Base-by-base conservation (phyloP, 2,888 invertebrate species). In the Abrostola tripartita region DNA sequence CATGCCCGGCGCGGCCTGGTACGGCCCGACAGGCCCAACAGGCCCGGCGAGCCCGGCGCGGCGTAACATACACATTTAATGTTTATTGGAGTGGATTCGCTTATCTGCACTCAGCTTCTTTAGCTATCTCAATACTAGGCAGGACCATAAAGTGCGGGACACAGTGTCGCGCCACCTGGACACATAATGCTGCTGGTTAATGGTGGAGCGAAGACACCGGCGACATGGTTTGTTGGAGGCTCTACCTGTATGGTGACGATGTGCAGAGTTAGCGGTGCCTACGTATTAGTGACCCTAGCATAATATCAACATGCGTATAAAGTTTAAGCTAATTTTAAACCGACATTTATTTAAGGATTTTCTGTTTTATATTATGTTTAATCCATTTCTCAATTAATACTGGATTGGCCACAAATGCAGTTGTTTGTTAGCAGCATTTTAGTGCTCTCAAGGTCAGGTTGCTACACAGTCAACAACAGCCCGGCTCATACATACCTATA, bases 31-130 rank as follows among this genome's bases (percentile, higher is more conserved):
- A 40, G 40, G 24, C 24, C 24, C 24, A 4, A 24, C 24, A 24
- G 24, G 24, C 24, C 24, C 24, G 24, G 24, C 24, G 1, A 24
- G 24, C 24, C 24, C 40, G 40, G 40, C 40, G 10, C 65, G 59
- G 50, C 59, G 68, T 81, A 71, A 80, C 71, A 58, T 66, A 63
- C 68, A 60, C 63, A 81, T 70, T 79, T 79, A 78, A 81, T 76
- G 78, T 67, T 78, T 71, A 78, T 74, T 69, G 81, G 42, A 64
- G 62, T 47, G 78, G 78, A 78, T 78, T 78, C 69, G 65, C 73
- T 80, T 79, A 79, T 81, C 79, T 70, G 75, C 68, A 70, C 78
- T 79, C 74, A 68, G 78, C 74, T 76, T 74, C 72, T 74, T 76
- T 69, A 70, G 79, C 79, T 81, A 79, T 79, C 78, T 79, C 81